phyloP scores from a whole-genome alignment of 2,113 vertebrate genomes.

The Nycticryphes semicollaris region DNA sequence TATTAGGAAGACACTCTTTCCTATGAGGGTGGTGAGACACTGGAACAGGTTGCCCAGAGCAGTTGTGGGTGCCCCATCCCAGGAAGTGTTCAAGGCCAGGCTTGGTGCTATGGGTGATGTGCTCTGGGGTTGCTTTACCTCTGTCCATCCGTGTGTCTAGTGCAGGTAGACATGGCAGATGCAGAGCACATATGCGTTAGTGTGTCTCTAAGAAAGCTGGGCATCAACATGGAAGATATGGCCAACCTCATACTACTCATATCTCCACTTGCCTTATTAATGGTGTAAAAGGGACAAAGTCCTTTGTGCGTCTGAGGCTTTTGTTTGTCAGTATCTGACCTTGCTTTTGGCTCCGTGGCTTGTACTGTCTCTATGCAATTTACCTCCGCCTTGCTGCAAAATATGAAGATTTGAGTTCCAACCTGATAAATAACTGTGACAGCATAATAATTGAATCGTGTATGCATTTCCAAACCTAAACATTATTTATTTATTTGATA shows the following conservation, averaged over 20 bases:
- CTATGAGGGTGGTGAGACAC: too few species aligned
- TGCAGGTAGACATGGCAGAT: background rate
- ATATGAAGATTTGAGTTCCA: background rate
- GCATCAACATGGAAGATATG: background rate
- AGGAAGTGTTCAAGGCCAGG: too few species aligned
- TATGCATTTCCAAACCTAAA: background rate
- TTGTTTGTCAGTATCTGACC: background rate
- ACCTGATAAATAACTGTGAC: background rate
- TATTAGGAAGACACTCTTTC: too few species aligned
- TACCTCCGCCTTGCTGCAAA: background rate
- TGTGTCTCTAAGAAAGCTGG: background rate
- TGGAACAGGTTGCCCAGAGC: too few species aligned
- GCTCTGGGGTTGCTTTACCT: background rate
- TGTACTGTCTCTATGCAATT: background rate
- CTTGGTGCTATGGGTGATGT: background rate
- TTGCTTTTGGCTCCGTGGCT: background rate
- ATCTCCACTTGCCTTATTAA: background rate
- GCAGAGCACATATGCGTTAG: accelerated
- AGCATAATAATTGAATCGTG: background rate
- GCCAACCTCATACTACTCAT: background rate
- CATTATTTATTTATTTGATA: background rate
- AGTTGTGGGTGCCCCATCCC: too few species aligned
- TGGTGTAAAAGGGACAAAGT: background rate
- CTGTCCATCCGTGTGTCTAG: background rate
- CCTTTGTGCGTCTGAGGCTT: background rate